Conservation (phyloP, 2,113 vertebrate genomes). For the Antechinus flavipes region DNA sequence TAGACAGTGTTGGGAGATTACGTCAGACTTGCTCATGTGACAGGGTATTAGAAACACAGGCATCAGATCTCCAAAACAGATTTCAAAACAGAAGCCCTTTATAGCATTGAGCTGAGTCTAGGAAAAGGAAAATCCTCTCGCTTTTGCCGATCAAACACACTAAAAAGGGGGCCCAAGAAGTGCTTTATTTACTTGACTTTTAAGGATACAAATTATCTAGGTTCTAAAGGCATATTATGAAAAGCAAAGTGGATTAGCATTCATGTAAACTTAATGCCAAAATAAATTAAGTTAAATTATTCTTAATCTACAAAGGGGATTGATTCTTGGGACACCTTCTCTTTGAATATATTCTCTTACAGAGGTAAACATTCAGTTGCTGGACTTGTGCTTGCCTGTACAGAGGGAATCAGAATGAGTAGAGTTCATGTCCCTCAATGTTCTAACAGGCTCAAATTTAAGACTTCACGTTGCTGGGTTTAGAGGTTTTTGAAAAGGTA, state of each 20-base stretch:
- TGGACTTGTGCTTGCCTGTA: constrained; percentile 39
- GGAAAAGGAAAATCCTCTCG: constrained; percentile 78
- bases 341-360: constrained; percentile 37
- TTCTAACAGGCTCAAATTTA: constrained; percentile 48
- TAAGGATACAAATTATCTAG: constrained; percentile 60
- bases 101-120: constrained; percentile 72
- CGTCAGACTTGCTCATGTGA: constrained; percentile 81
- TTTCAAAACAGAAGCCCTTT: constrained; percentile 83
- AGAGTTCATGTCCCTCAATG: constrained; percentile 45
- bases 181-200: constrained; percentile 57
- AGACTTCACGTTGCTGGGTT: constrained; percentile 42
- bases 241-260: constrained; percentile 49
- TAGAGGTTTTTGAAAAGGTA: constrained; percentile 13
- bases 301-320: not conserved
- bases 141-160: constrained; percentile 68
- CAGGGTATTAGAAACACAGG: constrained; percentile 78
- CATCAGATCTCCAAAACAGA: constrained; percentile 80
- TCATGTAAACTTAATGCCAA: constrained; percentile 24
- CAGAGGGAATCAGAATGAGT: not conserved
- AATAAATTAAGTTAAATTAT: constrained; percentile 4
- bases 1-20: constrained; percentile 74
- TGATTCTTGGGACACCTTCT: constrained; percentile 44
- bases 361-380: constrained; percentile 39
- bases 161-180: constrained; percentile 41
- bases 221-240: constrained; percentile 64